phyloP scores from a whole-genome alignment of 2,888 invertebrate genomes.

The Drosophila mimica region DNA sequence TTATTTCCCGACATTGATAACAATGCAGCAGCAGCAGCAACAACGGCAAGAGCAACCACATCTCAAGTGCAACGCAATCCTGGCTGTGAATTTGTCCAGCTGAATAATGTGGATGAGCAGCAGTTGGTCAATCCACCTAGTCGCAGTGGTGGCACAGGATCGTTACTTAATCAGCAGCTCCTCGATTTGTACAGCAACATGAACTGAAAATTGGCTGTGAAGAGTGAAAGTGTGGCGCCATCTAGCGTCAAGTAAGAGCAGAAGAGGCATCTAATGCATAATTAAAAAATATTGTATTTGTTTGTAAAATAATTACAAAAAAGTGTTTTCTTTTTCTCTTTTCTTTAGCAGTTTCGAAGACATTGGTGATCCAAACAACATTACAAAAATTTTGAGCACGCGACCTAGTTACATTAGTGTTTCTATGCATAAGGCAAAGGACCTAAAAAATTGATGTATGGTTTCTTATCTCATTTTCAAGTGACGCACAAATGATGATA shows the following conservation, averaged over 20 bases:
- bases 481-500: conserved; percentile 9
- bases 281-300: conserved; percentile 77
- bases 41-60: conserved; percentile 9
- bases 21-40: conserved; percentile 19
- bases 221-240: conserved; percentile 5
- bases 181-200: conserved; percentile 81
- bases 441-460: conserved; percentile 3
- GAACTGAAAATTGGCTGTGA: conserved; percentile 33
- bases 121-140: conserved; percentile 1
- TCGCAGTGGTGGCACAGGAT: conserved; percentile 15
- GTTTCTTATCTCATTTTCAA: conserved; percentile 1
- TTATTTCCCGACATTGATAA: conserved; percentile 73
- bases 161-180: conserved; percentile 67
- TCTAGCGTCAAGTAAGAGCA: conserved; percentile 3
- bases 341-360: conserved; percentile 64
- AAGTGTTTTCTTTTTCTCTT: conserved; percentile 31
- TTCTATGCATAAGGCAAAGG: conserved; percentile 7
- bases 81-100: conserved; percentile 75
- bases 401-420: conserved; percentile 48
- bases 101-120: conserved; percentile 34
- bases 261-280: conserved; percentile 31
- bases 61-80: conserved; percentile 15
- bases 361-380: conserved; percentile 68
- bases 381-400: conserved; percentile 69
- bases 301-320: conserved; percentile 78